phyloP scores from a whole-genome alignment of 2,888 invertebrate species.

The Leptarthrus brevirostris region DNA sequence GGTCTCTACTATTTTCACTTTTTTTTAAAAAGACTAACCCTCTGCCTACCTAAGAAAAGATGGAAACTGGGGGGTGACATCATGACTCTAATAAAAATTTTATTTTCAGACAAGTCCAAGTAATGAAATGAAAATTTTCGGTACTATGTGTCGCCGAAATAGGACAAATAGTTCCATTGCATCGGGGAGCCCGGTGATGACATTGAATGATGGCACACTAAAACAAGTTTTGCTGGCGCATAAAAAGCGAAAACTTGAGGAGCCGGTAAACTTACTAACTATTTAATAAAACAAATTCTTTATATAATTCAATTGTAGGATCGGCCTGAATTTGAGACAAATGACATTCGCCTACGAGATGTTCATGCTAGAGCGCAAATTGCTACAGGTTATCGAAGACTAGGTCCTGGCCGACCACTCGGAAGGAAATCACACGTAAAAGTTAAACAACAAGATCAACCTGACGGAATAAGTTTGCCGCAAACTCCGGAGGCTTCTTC shows the following conservation, averaged over 20 bases:
- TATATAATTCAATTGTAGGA: slow-evolving; percentile 70
- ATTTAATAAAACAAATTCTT: slow-evolving; percentile 20
- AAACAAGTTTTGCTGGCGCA: slow-evolving; percentile 78
- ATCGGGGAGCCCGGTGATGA: slow-evolving; percentile 35
- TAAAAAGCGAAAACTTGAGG: slow-evolving; percentile 76
- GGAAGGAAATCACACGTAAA: slow-evolving; percentile 62
- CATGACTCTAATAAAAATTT: too few species aligned
- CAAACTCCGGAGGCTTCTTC: not conserved
- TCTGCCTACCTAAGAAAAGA: too few species aligned
- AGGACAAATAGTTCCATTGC: slow-evolving; percentile 12
- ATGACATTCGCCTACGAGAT: slow-evolving; percentile 80
- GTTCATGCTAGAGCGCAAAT: slow-evolving; percentile 65
- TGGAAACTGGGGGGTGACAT: too few species aligned
- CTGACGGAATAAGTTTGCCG: slow-evolving; percentile 23
- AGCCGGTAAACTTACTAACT: slow-evolving; percentile 70
- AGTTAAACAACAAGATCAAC: slow-evolving; percentile 38
- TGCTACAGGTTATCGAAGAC: slow-evolving; percentile 60
- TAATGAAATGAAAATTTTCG: slow-evolving; percentile 65
- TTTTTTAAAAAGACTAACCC: too few species aligned
- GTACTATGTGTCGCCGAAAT: slow-evolving; percentile 63
- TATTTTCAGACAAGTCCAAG: slow-evolving; percentile 58
- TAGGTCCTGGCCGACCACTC: slow-evolving; percentile 57
- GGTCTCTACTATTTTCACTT: too few species aligned
- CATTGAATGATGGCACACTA: slow-evolving; percentile 60
- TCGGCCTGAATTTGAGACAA: slow-evolving; percentile 81